Evolutionary conservation across 35 echinoderm and acorn worm species (phyloP).

Genomic region (Apostichopus californicus): DNA sequence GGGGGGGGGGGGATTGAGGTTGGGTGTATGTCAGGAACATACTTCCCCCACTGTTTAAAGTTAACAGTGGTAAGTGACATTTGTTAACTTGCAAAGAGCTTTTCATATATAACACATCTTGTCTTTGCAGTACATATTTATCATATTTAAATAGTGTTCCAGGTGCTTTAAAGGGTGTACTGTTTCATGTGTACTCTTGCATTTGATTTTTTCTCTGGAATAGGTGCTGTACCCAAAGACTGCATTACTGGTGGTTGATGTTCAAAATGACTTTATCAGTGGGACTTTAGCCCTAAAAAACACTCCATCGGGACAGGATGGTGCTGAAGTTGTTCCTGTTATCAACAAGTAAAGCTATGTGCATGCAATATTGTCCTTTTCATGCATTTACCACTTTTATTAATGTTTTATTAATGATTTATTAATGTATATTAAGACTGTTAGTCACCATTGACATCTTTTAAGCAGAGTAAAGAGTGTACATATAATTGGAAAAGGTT

Average conservation of each 20-base stretch:
- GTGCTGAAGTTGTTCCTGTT: constrained; percentile 77
- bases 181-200: neutral
- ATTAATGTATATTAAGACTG: neutral
- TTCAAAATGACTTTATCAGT: constrained; percentile 96
- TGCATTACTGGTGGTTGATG: constrained; percentile 80
- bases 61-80: no score
- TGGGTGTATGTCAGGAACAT: no score
- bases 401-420: neutral
- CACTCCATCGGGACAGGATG: constrained; percentile 60
- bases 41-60: no score
- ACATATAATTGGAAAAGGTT: no score
- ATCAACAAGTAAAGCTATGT: constrained; percentile 76
- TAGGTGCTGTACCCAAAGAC: constrained; percentile 76
- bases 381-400: neutral
- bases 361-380: neutral
- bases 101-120: neutral
- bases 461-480: no score
- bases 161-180: neutral
- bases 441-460: no score
- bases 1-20: no score
- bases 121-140: neutral
- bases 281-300: constrained; percentile 70
- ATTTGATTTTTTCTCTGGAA: neutral
- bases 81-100: no score
- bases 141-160: no score